These are phyloP conservation scores for Climacteris rufus DNA, from an alignment of 2,113 vertebrate species.

Conservation along the genomic window DNA sequence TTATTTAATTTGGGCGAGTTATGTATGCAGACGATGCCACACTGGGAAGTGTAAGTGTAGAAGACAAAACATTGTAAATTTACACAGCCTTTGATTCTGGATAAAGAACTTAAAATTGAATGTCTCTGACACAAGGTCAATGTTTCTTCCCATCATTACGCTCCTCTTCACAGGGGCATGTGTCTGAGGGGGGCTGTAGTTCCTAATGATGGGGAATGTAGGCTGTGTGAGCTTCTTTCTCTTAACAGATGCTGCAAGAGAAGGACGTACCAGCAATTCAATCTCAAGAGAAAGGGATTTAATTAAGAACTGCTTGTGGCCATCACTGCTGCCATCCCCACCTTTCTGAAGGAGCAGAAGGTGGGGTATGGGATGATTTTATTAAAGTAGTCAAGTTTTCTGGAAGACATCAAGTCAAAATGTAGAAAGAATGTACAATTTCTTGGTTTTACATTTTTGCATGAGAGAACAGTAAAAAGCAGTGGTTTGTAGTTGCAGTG, in stretches of 20 bases:
- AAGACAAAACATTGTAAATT: neutral
- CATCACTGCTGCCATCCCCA: neutral
- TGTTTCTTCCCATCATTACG: neutral
- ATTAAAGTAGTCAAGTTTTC: neutral
- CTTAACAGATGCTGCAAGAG: neutral
- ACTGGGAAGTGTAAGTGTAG: neutral
- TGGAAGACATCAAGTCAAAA: neutral
- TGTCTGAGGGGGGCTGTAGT: neutral
- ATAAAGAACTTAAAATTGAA: neutral
- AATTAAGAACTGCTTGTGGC: neutral
- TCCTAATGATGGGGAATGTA: neutral
- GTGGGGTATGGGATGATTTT: neutral
- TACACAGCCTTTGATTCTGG: neutral
- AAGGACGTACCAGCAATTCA: neutral
- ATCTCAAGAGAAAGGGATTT: neutral
- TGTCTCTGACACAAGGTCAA: neutral
- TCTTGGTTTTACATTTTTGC: neutral
- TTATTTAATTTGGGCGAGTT: neutral
- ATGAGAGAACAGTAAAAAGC: neutral
- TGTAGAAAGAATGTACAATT: neutral
- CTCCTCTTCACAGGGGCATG: neutral
- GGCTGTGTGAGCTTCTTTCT: neutral
- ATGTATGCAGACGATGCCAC: neutral
- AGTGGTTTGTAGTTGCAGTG: neutral
- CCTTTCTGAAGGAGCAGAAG: neutral